Evolutionary conservation across 1,140 invertebrate genomes (phyloP), one percentile per base, ranked within the genome.

Genomic region (Drosophila lini): DNA sequence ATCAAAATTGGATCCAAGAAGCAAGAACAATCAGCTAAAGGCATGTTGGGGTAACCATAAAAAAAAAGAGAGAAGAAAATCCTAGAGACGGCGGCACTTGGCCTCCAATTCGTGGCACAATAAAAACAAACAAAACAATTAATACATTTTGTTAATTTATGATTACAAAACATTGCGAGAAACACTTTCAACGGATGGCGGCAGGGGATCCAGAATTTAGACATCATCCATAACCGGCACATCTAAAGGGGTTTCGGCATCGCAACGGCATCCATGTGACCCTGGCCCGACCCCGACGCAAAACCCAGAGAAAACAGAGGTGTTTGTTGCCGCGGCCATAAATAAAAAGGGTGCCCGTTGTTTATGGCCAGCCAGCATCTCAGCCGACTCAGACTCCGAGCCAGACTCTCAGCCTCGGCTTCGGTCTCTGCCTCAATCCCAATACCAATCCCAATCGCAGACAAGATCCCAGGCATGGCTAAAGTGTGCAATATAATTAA

Each of bases 121-220:
- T 91, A 91, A 88, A 91, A 77, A 78, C 74, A 91, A 82, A 91
- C 83, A 85, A 85, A 91, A 91, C 89, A 91, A 91, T 91, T 91
- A 91, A 91, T 89, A 91, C 81, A 91, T 89, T 91, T 91, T 91
- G 84, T 91, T 89, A 91, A 91, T 91, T 91, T 91, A 91, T 91
- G 89, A 91, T 91, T 91, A 80, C 74, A 80, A 88, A 90, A 89
- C 85, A 89, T 88, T 88, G 83, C 83, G 76, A 80, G 83, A 88
- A 88, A 88, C 83, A 88, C 83, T 88, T 88, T 86, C 56, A 6
- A 2, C 44, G 11, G 6, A 25, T 3, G 19, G 19, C 6, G 42
- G 25, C 25, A 28, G 25, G 19, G 44, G 6, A 7, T 15, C 3
- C 78, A 81, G 80, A 89, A 89, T 89, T 78, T 89, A 89, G 84